Evolutionary conservation across 2,888 invertebrate genomes (phyloP).

Genomic region (Carpatolechia fugitivella): DNA sequence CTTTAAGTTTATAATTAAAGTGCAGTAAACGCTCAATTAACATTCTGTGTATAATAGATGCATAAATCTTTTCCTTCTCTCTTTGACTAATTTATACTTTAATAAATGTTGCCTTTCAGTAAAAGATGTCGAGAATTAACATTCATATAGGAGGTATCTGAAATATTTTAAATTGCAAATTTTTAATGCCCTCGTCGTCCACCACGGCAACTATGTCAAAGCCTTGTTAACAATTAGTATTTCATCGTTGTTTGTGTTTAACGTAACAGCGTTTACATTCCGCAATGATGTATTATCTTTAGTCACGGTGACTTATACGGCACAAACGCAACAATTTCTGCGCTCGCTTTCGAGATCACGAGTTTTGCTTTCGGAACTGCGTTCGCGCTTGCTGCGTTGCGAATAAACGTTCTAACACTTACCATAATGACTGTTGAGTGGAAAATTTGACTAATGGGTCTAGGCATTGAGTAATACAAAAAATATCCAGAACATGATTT

Average conservation of each 20-base stretch:
- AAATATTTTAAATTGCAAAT: too few relatives aligned
- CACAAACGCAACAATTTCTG: conserved; percentile 28
- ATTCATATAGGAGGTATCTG: too few relatives aligned
- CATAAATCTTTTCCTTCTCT: background rate
- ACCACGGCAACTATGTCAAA: background rate
- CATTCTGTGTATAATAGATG: background rate
- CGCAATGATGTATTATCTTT: conserved; percentile 17
- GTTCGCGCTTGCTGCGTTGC: conserved; percentile 13
- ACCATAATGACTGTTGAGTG: conserved; percentile 4
- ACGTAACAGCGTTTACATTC: conserved; percentile 15
- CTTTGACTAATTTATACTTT: background rate
- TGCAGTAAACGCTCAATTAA: background rate
- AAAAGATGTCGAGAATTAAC: too few relatives aligned
- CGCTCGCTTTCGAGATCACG: conserved; percentile 69
- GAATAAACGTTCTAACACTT: conserved; percentile 10
- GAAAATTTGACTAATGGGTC: conserved; percentile 6
- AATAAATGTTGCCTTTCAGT: too few relatives aligned
- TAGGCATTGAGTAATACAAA: background rate
- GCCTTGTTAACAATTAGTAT: conserved; percentile 6
- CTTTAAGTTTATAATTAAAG: background rate
- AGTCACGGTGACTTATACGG: conserved; percentile 28
- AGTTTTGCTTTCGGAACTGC: conserved; percentile 64
- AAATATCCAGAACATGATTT: background rate
- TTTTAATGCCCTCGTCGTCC: background rate
- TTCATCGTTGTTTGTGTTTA: conserved; percentile 9